phyloP scores from a whole-genome alignment of 2,888 invertebrate species.

The Plagiodera versicolora region DNA sequence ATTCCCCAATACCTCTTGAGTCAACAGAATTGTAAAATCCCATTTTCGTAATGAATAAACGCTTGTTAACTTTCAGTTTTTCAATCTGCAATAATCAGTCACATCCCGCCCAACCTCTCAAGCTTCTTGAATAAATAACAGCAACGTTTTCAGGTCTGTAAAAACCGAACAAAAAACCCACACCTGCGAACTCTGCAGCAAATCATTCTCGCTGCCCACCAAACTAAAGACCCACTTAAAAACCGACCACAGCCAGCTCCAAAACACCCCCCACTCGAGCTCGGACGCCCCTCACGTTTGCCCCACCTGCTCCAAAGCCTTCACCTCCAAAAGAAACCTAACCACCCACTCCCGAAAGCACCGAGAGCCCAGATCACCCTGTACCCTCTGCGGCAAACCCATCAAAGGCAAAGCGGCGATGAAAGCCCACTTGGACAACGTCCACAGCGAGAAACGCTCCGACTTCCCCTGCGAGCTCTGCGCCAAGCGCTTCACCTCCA shows the following conservation, averaged over 20 bases:
- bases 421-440: constrained; percentile 29
- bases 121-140: background rate
- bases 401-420: constrained; percentile 53
- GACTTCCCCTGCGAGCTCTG: background rate
- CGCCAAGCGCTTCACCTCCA: constrained; percentile 17
- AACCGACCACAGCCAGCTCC: background rate
- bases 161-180: background rate
- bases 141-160: background rate
- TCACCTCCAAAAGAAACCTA: background rate
- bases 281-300: constrained; percentile 15
- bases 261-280: background rate
- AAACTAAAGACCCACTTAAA: background rate
- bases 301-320: background rate
- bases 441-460: background rate
- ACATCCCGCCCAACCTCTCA: too few species aligned
- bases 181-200: background rate
- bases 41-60: too few species aligned
- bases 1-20: too few species aligned
- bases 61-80: too few species aligned
- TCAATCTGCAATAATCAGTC: too few species aligned
- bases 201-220: background rate
- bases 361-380: background rate
- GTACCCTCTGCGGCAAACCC: background rate
- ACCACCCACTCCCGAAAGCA: background rate
- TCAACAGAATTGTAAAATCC: too few species aligned